phyloP scores from a whole-genome alignment of 2,888 invertebrate genomes.

The Lysandra coridon region DNA sequence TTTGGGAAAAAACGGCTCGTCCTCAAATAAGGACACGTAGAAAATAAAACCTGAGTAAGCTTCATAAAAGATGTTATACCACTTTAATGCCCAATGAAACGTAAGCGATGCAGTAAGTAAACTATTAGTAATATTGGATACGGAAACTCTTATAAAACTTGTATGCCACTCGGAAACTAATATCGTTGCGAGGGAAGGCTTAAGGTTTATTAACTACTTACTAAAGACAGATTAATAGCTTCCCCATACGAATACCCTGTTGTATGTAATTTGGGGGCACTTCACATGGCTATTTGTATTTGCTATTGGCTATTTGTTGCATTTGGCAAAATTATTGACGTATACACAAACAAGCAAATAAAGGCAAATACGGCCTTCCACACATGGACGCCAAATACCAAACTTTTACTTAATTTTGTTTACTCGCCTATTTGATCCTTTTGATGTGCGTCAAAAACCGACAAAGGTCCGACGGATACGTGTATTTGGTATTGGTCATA shows the following conservation, averaged over 20 bases:
- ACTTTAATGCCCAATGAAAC: background rate
- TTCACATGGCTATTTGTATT: too few species aligned
- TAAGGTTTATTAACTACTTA: background rate
- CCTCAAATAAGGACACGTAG: background rate
- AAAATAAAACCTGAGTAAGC: background rate
- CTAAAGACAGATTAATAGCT: background rate
- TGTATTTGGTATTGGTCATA: too few species aligned
- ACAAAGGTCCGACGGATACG: too few species aligned
- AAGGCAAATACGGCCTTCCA: too few species aligned
- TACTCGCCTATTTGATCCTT: too few species aligned
- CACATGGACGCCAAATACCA: too few species aligned
- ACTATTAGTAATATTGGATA: slow-evolving; percentile 1
- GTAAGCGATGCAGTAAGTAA: background rate
- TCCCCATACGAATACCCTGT: background rate
- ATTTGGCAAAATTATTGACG: too few species aligned
- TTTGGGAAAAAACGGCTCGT: background rate
- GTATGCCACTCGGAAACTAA: background rate
- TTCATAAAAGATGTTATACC: background rate
- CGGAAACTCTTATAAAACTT: background rate
- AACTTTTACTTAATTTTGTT: too few species aligned
- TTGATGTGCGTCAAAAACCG: too few species aligned
- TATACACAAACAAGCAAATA: too few species aligned
- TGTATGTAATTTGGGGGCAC: background rate
- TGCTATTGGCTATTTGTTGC: too few species aligned
- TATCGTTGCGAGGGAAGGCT: background rate